Conservation (phyloP, 2,888 invertebrate species). For the Apamea epomidion region DNA sequence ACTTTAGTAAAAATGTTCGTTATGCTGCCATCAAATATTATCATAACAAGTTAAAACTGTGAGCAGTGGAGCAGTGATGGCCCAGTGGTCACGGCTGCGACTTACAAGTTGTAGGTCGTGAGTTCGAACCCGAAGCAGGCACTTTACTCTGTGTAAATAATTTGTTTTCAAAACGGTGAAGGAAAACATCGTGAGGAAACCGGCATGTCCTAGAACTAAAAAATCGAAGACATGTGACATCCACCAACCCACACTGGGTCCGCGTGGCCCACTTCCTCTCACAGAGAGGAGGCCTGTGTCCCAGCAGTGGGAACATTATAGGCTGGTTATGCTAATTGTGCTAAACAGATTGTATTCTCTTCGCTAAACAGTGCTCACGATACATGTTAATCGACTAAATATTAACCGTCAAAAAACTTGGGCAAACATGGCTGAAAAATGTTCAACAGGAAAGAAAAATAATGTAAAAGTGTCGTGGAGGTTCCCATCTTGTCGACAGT, state of each 20-base stretch:
- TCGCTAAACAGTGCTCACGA: background rate
- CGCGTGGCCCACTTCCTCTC: background rate
- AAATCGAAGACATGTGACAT: background rate
- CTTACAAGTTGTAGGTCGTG: background rate
- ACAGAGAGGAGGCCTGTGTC: background rate
- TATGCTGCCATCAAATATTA: background rate
- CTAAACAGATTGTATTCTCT: conserved; percentile 5
- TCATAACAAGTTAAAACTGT: background rate
- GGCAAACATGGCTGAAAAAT: conserved; percentile 21
- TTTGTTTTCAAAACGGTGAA: background rate
- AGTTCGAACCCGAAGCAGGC: background rate
- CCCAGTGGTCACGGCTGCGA: background rate
- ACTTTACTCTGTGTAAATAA: background rate
- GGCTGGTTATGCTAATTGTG: background rate
- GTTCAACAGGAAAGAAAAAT: conserved; percentile 32
- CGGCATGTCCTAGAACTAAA: background rate
- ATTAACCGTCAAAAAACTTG: conserved; percentile 23
- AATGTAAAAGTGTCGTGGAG: conserved; percentile 29
- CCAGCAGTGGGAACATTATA: background rate
- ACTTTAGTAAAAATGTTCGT: background rate
- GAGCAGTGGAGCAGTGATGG: background rate
- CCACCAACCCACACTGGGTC: background rate
- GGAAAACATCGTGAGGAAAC: background rate
- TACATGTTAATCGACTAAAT: conserved; percentile 1
- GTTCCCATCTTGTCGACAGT: conserved; percentile 49